Base-by-base conservation (phyloP, 2,888 invertebrate genomes). In the Criorhina ranunculi region DNA sequence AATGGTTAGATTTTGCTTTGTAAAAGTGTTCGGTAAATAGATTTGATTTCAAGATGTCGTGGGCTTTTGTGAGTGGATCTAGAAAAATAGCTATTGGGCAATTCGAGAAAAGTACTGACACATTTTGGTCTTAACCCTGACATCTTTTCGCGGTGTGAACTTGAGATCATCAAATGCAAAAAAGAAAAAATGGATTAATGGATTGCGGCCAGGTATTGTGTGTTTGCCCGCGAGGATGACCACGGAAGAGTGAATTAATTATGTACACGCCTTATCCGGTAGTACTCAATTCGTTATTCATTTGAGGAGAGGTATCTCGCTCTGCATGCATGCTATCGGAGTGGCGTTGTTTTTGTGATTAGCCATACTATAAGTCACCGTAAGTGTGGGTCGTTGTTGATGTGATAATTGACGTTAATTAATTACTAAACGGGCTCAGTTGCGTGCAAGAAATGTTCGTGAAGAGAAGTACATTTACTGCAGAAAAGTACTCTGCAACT, bases 371-470 rank as follows among this genome's bases (percentile, higher is more conserved):
- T 31, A 19, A 3, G 62, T 15, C 19, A 44, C 24, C 11, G 4
- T 35, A 35, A 35, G 73, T 24, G 73, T 44, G 53, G 53, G 66
- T 24, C 6, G 17, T 17, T 33, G 53, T n/a, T 55, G 17, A 49
- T 31, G 64, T 57, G 55, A 37, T 66, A 75, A 75, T 66, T 66
- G 75, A 57, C 17, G 64, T 57, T 57, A 75, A 75, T 75, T 75
- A 75, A 75, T 75, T 75, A 46, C 37, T 57, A 2, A 35, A 31
- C 19, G 64, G 57, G 44, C 42, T 12, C 19, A 12, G 37, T 75
- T 75, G 75, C 75, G 64, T 75, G 75, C 66, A 55, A 7, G 11
- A 66, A 31, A 29, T 31, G 42, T 42, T 67, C 53, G 42, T 67
- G 53, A 31, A 42, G 29, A 29, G 35, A 35, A 24, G 49, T 51